These are phyloP conservation scores for Mormyrus lacerda DNA, from an alignment of 2,113 vertebrate species.

Conservation along the genomic window DNA sequence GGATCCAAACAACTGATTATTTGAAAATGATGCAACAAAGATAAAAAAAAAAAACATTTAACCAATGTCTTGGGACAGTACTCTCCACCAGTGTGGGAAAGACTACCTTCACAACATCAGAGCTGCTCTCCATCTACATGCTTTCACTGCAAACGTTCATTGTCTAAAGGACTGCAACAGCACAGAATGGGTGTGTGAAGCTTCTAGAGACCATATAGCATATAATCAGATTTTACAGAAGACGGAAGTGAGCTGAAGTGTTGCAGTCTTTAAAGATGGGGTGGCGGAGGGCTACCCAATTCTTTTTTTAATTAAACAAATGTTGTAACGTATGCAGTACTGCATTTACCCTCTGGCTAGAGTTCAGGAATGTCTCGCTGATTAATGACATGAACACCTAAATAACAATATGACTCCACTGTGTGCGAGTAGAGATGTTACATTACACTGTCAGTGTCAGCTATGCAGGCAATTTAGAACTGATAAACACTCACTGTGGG, in stretches of 20 bases:
- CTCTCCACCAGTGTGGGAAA: background rate
- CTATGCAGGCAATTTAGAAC: background rate
- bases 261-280: background rate
- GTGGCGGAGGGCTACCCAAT: background rate
- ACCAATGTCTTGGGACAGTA: background rate
- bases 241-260: background rate
- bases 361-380: background rate
- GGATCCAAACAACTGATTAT: background rate
- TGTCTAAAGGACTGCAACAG: background rate
- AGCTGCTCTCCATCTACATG: background rate
- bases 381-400: background rate
- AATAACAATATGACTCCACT: background rate
- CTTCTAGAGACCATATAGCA: background rate
- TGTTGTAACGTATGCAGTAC: background rate
- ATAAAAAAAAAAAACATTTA: background rate
- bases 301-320: background rate
- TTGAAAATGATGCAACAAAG: background rate
- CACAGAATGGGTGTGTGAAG: background rate
- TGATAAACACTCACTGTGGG: background rate
- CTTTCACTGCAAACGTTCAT: background rate
- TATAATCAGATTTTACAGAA: background rate
- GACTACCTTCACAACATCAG: background rate
- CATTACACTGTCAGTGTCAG: background rate
- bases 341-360: background rate
- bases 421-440: background rate